A percentile compares a stretch with the other conserved stretches of the same genome.
Evolutionary conservation across 2,113 vertebrate species (phyloP).

Genomic region (Corydoras sp.): DNA sequence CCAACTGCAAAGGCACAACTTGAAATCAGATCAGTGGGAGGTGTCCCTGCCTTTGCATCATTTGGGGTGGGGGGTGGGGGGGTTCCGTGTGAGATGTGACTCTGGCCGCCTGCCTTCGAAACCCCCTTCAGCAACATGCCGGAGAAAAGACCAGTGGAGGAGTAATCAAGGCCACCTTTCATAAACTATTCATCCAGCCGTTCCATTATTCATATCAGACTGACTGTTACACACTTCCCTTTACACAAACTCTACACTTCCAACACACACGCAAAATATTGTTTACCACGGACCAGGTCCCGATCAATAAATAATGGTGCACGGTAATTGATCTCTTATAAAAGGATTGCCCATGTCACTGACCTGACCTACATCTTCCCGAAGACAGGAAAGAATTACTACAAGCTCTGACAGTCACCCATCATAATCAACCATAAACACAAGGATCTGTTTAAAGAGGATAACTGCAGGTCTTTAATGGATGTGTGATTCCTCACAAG

Average conservation of each 20-base stretch:
- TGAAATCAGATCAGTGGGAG: slow-evolving; percentile 50
- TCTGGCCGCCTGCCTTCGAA: slow-evolving; percentile 14
- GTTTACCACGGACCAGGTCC: not conserved
- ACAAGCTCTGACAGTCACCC: too few relatives aligned
- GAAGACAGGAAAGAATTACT: not conserved
- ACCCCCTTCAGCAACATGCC: slow-evolving; percentile 6
- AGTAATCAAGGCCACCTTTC: slow-evolving; percentile 35
- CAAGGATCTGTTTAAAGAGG: not conserved
- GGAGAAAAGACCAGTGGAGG: slow-evolving; percentile 7
- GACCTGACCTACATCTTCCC: not conserved
- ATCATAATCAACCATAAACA: not conserved
- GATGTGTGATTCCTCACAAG: not conserved
- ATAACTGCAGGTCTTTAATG: not conserved
- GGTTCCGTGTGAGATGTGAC: not conserved
- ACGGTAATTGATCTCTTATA: slow-evolving; percentile 18
- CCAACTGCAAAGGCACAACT: slow-evolving; percentile 56
- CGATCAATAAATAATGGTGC: slow-evolving; percentile 17
- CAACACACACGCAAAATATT: slow-evolving; percentile 20
- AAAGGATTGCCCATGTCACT: not conserved
- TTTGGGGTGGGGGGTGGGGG: slow-evolving; percentile 1
- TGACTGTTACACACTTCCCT: slow-evolving; percentile 38
- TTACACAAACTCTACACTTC: slow-evolving; percentile 13
- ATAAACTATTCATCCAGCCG: slow-evolving; percentile 34
- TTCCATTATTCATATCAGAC: slow-evolving; percentile 39
- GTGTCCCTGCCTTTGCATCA: slow-evolving; percentile 46